Percentiles rank a stretch among this genome's conserved stretches.
These are phyloP conservation scores for Protobothrops mucrosquamatus DNA, from an alignment of 2,113 vertebrate genomes.

Conservation along the genomic window DNA sequence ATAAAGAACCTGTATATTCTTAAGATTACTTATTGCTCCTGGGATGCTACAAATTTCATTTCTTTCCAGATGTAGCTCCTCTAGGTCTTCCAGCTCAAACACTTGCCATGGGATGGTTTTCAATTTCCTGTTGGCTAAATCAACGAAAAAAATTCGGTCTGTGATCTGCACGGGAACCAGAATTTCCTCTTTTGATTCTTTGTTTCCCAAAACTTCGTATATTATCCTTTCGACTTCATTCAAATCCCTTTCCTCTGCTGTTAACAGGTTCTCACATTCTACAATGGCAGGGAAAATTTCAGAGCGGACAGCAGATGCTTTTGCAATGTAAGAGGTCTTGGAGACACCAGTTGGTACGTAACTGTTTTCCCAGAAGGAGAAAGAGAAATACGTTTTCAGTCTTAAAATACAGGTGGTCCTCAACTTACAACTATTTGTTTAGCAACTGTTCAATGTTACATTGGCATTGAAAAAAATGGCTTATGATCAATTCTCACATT, in stretches of 20 bases:
- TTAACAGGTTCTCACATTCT: not conserved
- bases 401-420: not conserved
- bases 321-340: not conserved
- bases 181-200: not conserved
- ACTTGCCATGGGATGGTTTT: conserved; percentile 41
- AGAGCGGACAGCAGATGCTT: not conserved
- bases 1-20: conserved; percentile 59
- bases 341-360: conserved; percentile 4
- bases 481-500: not conserved
- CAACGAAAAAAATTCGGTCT: conserved; percentile 57
- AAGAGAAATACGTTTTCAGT: not conserved
- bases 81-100: conserved; percentile 60
- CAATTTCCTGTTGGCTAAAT: conserved; percentile 53
- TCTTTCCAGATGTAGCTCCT: conserved; percentile 69
- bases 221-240: not conserved
- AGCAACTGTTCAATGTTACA: not conserved
- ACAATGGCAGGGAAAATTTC: not conserved
- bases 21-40: conserved; percentile 43
- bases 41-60: conserved; percentile 61
- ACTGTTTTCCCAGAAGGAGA: conserved; percentile 7
- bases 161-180: not conserved
- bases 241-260: not conserved
- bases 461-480: not conserved
- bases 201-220: not conserved
- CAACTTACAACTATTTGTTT: not conserved